Evolutionary conservation across 2,888 invertebrate genomes (phyloP).

Genomic region (Chymomyza fuscimana): DNA sequence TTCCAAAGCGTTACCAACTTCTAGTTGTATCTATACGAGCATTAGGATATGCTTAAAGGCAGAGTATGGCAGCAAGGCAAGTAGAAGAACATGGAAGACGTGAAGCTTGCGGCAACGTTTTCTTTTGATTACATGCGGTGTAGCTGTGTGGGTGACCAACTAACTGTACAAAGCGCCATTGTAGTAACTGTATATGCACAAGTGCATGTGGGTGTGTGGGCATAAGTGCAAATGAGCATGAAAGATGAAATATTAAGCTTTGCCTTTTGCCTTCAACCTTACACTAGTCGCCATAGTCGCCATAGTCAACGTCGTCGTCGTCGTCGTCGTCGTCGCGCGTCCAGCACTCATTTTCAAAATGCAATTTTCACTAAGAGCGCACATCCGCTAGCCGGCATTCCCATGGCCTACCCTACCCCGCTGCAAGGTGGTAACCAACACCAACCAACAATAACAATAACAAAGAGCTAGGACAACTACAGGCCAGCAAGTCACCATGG

Average conservation of each 20-base stretch:
- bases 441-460: conserved; percentile 6
- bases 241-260: conserved; percentile 76
- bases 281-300: conserved; percentile 28
- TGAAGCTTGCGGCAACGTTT: conserved; percentile 31
- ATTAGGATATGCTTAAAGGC: not conserved
- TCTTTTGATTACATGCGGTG: conserved; percentile 54
- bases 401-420: not conserved
- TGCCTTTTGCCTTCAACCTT: conserved; percentile 31
- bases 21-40: not conserved
- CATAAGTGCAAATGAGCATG: conserved; percentile 72
- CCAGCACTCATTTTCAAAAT: conserved; percentile 58
- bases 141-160: conserved; percentile 18
- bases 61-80: not conserved
- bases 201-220: conserved; percentile 8
- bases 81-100: conserved; percentile 5
- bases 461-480: conserved; percentile 33
- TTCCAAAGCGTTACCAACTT: not conserved
- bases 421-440: conserved; percentile 2
- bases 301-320: conserved; percentile 16
- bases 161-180: conserved; percentile 4
- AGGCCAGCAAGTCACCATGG: conserved; percentile 29
- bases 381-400: conserved; percentile 34
- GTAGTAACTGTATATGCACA: not conserved
- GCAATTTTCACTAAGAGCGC: conserved; percentile 65
- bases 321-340: conserved; percentile 20